Evolutionary conservation across 2,888 invertebrate genomes (phyloP).

Genomic region (Oligia latruncula): DNA sequence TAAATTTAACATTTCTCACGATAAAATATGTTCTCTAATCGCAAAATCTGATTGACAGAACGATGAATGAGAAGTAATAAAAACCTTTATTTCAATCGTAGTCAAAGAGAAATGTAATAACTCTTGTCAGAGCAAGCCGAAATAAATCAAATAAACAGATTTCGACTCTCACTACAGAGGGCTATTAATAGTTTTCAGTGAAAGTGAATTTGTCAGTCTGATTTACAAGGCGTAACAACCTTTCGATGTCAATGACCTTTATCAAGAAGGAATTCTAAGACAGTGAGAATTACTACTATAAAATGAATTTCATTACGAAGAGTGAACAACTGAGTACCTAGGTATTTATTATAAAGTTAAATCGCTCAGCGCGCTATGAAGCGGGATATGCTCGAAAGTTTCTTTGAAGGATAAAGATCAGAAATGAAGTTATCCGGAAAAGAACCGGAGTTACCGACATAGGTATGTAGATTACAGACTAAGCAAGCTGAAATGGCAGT

Average conservation of each 20-base stretch:
- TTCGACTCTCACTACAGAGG: conserved; percentile 25
- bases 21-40: conserved; percentile 1
- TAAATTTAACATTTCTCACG: conserved; percentile 10
- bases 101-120: conserved; percentile 26
- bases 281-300: neutral
- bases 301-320: neutral
- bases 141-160: conserved; percentile 34
- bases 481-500: no score
- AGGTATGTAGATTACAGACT: no score
- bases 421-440: no score
- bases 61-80: conserved; percentile 15
- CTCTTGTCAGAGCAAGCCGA: conserved; percentile 13
- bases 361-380: no score
- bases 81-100: conserved; percentile 27
- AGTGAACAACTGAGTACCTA: neutral
- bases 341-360: neutral
- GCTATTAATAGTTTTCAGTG: conserved; percentile 15
- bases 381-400: no score
- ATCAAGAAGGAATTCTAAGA: neutral
- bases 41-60: conserved; percentile 19
- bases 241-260: neutral
- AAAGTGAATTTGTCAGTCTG: conserved; percentile 12
- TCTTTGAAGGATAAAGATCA: no score
- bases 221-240: neutral
- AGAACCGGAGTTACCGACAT: no score